Evolutionary conservation across 2,113 vertebrate species (phyloP).

Genomic region (Phyllostomus hastatus): DNA sequence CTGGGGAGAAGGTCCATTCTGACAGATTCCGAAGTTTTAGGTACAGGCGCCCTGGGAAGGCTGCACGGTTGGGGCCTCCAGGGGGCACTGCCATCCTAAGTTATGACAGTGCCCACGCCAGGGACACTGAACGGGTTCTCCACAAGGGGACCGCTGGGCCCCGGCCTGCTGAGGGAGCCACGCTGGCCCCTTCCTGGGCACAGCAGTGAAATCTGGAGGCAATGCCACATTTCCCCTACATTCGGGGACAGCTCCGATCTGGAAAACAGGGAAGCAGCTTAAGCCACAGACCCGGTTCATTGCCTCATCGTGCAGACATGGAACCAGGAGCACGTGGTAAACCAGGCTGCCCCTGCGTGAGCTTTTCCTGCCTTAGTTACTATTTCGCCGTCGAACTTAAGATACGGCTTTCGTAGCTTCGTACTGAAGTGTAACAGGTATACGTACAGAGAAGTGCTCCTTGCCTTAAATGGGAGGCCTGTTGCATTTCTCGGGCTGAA

Average conservation of each 20-base stretch:
- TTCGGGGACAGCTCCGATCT: background rate
- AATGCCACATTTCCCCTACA: too few relatives aligned
- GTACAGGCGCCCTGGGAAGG: background rate
- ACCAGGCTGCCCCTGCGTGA: background rate
- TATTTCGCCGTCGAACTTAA: background rate
- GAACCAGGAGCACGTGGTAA: background rate
- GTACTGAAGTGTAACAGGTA: too few relatives aligned
- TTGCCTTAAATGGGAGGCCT: background rate
- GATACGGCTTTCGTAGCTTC: background rate
- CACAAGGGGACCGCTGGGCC: background rate
- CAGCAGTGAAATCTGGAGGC: background rate
- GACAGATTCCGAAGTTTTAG: background rate
- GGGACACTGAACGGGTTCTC: background rate
- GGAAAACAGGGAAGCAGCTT: background rate
- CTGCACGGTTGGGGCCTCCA: background rate
- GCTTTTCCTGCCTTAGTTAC: background rate
- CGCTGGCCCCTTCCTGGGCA: too few relatives aligned
- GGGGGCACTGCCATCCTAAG: too few relatives aligned
- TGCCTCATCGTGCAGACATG: background rate
- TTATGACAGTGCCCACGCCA: background rate
- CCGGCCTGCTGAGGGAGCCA: background rate
- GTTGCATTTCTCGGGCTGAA: background rate
- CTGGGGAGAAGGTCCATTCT: background rate
- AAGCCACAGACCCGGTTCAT: background rate
- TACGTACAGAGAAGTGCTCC: background rate